Evolutionary conservation across 2,888 invertebrate genomes (phyloP).

Genomic region (Opisthograptis luteolata): DNA sequence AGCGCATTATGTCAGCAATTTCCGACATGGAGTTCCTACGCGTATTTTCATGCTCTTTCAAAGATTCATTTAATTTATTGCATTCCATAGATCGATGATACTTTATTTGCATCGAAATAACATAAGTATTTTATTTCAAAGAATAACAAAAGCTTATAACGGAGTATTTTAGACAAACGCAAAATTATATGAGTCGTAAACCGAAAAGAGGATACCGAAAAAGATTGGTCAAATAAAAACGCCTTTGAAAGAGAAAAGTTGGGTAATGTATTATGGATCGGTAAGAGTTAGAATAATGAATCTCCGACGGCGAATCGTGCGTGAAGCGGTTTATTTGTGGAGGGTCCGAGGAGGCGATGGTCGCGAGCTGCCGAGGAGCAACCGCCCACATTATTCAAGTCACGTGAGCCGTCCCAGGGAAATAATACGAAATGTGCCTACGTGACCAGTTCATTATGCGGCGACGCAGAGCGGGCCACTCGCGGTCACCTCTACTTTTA

Average conservation of each 20-base stretch:
- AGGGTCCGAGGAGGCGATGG: slow-evolving; percentile 73
- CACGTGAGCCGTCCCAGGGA: slow-evolving; percentile 82
- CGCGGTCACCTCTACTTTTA: slow-evolving; percentile 56
- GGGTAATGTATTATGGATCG: slow-evolving; percentile 65
- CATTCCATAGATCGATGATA: too few relatives aligned
- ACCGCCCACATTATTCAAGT: slow-evolving; percentile 75
- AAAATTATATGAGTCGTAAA: slow-evolving; percentile 29
- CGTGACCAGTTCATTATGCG: slow-evolving; percentile 84
- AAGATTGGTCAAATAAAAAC: slow-evolving; percentile 50
- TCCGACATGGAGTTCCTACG: too few relatives aligned
- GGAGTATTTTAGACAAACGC: background rate
- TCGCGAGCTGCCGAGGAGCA: slow-evolving; percentile 49
- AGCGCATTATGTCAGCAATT: too few relatives aligned
- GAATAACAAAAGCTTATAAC: background rate
- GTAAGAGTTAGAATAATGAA: slow-evolving; percentile 81
- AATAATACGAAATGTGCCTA: slow-evolving; percentile 85
- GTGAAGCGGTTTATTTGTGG: slow-evolving; percentile 83
- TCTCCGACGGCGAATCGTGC: slow-evolving; percentile 80
- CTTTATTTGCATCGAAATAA: too few relatives aligned
- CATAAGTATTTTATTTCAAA: too few relatives aligned
- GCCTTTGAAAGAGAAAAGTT: slow-evolving; percentile 52
- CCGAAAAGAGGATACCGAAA: slow-evolving; percentile 36
- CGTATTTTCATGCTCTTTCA: too few relatives aligned
- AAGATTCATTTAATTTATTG: too few relatives aligned
- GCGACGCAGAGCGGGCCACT: slow-evolving; percentile 64